Base-by-base conservation (phyloP, 2,888 invertebrate genomes). In the Trichopria drosophilae region DNA sequence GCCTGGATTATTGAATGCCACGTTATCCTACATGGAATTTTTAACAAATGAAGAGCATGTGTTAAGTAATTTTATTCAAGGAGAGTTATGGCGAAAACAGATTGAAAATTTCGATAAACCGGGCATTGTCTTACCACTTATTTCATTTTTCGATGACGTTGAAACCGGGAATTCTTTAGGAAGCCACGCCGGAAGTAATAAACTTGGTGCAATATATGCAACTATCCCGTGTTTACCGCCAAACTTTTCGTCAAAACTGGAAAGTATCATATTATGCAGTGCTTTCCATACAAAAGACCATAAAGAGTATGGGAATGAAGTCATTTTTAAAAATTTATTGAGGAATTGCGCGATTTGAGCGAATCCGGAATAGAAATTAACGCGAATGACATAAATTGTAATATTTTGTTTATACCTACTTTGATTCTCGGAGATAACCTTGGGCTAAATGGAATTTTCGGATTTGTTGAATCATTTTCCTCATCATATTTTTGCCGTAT, bases 71-170 rank as follows among this genome's bases (percentile, higher is more conserved):
- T 48, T 41, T 22, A 35, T 48, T 31, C 49, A 55, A 24, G 20
- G 48, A 35, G 12, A 28, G n/a, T 28, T 47, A 13, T 51, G 43
- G 40, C 24, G 31, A 24, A 24, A 20, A 13, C 43, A 40, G 22
- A 39, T 18, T 22, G 28, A 40, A 1, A 34, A 10, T 12, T 48
- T 43, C 35, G 26, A 36, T 34, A 16, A 44, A 40, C 15, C 48
- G 43, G 47, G 51, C 29, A 43, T 53, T 16, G 52, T 59, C 41
- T 23, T 59, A 15, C 58, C 55, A 5, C 26, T 55, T 18, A 45
- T 52, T 31, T 32, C 64, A 31, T 63, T 54, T 43, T 64, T 51
- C 41, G 63, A 64, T 51, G 61, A 63, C n/a, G 59, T 53, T 36
- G 61, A 64, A 41, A 46, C 24, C 18, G 58, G 59, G 18, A 63